phyloP scores from a whole-genome alignment of 2,113 vertebrate genomes.

The Synodontis membranacea region DNA sequence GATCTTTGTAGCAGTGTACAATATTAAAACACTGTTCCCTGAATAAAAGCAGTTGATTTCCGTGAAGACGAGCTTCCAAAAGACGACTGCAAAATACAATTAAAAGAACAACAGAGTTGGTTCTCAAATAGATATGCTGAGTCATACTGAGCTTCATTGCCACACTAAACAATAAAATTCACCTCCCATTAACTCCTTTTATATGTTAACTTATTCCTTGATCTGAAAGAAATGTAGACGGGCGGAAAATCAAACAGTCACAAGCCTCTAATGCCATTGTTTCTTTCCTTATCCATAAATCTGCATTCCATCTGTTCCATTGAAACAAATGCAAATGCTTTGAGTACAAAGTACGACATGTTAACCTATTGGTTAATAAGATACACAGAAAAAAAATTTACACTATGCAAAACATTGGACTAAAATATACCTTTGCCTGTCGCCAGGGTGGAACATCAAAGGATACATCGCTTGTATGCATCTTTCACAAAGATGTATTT shows the following conservation, averaged over 20 bases:
- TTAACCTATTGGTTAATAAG: neutral
- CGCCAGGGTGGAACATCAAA: neutral
- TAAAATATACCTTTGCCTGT: neutral
- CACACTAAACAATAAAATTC: neutral
- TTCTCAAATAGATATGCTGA: neutral
- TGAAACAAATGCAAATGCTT: neutral
- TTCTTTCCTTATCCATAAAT: neutral
- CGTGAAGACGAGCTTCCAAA: neutral
- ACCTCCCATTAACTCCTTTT: neutral
- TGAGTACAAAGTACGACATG: neutral
- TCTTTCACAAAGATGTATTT: neutral
- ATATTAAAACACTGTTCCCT: slow-evolving; percentile 20
- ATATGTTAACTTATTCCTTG: slow-evolving; percentile 15
- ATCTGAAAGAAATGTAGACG: neutral
- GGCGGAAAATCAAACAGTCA: neutral
- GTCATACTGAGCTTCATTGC: neutral
- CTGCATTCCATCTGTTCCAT: neutral
- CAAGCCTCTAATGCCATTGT: neutral
- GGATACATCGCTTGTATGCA: neutral
- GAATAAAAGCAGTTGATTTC: slow-evolving; percentile 23
- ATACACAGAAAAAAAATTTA: neutral
- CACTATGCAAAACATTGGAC: neutral
- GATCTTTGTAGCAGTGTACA: neutral
- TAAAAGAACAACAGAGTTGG: neutral
- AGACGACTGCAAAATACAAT: slow-evolving; percentile 11